Percentiles rank a stretch among this genome's conserved stretches.
Conservation (phyloP, 2,797 vertebrate species). For the Rhinogobio ventralis region DNA sequence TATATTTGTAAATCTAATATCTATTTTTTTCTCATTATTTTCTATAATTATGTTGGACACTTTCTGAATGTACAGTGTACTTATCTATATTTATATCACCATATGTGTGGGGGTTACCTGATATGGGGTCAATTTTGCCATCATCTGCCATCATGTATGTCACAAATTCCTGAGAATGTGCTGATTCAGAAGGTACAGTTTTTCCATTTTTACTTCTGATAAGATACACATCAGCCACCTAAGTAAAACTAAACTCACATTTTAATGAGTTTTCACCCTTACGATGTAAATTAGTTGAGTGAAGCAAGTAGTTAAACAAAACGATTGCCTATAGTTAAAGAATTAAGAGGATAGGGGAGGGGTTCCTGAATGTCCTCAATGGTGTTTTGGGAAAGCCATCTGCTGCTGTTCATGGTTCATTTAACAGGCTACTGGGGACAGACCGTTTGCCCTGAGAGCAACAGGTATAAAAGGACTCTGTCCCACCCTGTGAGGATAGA, state of each 20-base stretch:
- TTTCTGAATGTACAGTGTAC: neutral
- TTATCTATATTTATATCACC: neutral
- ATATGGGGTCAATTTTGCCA: neutral
- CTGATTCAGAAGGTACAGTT: neutral
- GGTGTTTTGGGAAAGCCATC: constrained; percentile 74
- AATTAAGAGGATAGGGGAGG: constrained; percentile 57
- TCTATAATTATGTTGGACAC: neutral
- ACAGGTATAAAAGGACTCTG: constrained; percentile 73
- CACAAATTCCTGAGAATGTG: neutral
- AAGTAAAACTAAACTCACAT: neutral
- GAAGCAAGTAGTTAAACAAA: constrained; percentile 34
- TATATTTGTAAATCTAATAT: too few relatives aligned
- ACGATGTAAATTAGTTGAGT: neutral
- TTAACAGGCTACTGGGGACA: constrained; percentile 70
- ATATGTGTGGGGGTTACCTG: neutral
- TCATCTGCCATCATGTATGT: neutral
- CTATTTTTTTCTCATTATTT: neutral
- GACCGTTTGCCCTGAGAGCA: constrained; percentile 70
- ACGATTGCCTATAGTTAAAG: constrained; percentile 68
- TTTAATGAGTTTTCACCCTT: neutral
- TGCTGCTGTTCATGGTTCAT: constrained; percentile 81
- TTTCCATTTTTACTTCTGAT: neutral
- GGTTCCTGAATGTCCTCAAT: constrained; percentile 51
- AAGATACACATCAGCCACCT: neutral
- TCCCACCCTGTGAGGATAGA: constrained; percentile 56